Percentiles rank a stretch among this genome's conserved stretches.
phyloP scores from a whole-genome alignment of 2,113 vertebrate species.

The Serinus canaria region DNA sequence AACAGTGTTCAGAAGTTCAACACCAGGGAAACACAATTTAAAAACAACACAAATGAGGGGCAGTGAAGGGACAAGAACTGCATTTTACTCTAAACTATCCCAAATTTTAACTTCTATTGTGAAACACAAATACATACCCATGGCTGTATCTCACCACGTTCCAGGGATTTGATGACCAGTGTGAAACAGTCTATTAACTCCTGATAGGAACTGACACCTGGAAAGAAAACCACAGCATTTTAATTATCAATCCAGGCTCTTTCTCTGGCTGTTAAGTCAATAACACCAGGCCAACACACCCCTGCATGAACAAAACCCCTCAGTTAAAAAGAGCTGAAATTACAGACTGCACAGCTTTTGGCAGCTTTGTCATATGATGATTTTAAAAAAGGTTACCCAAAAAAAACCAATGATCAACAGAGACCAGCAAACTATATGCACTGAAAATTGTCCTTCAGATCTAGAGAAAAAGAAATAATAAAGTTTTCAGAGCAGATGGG shows the following conservation, averaged over 20 bases:
- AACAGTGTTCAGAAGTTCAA: background rate
- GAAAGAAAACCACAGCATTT: background rate
- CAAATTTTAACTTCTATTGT: background rate
- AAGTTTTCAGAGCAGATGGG: background rate
- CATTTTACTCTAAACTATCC: background rate
- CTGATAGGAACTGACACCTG: conserved; percentile 88
- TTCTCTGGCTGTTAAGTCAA: background rate
- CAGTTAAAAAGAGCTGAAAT: background rate
- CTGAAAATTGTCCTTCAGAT: background rate
- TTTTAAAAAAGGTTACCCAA: background rate
- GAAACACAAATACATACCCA: conserved; percentile 79
- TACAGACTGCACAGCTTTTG: background rate
- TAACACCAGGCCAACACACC: background rate
- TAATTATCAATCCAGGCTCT: background rate
- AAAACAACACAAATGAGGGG: background rate
- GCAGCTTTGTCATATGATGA: background rate
- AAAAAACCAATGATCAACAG: background rate
- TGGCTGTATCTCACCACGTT: conserved; percentile 84
- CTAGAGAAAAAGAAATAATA: background rate
- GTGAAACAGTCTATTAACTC: conserved; percentile 86
- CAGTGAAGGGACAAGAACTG: background rate
- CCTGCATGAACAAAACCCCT: background rate
- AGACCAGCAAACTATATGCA: background rate
- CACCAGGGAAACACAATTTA: background rate
- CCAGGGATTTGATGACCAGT: conserved; percentile 82